Evolutionary conservation across 92 coral and sea anemone genomes (phyloP).

Genomic region (Chrysogorgia sp.): DNA sequence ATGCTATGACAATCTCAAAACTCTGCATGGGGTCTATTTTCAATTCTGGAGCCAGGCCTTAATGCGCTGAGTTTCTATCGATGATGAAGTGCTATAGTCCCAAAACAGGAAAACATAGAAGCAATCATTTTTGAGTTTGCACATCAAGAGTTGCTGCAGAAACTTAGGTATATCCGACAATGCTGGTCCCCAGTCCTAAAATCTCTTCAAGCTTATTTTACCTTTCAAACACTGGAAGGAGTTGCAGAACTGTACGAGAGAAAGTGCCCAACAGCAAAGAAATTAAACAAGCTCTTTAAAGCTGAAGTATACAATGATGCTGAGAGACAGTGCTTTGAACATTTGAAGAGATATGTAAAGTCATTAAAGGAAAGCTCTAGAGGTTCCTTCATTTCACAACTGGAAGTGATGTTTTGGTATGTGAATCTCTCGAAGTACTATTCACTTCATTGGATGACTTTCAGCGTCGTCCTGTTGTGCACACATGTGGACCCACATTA

Average conservation of each 20-base stretch:
- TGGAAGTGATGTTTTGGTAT: conserved; percentile 37
- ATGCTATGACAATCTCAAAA: no score
- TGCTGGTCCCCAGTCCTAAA: conserved; percentile 65
- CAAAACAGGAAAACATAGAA: conserved; percentile 54
- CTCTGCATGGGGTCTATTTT: no score
- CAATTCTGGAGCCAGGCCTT: no score
- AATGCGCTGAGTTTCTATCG: conserved; percentile 55
- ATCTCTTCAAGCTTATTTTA: conserved; percentile 31
- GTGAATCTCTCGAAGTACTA: not conserved
- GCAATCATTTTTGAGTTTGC: conserved; percentile 61
- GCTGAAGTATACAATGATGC: conserved; percentile 37
- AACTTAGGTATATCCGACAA: conserved; percentile 59
- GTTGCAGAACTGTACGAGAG: conserved; percentile 33
- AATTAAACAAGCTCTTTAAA: conserved; percentile 21
- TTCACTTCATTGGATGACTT: conserved; percentile 25
- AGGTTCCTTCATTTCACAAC: conserved; percentile 33
- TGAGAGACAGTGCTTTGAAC: conserved; percentile 31
- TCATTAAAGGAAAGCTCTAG: conserved; percentile 28
- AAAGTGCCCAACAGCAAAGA: conserved; percentile 43
- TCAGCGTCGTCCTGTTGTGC: conserved; percentile 31
- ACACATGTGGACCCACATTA: conserved; percentile 42
- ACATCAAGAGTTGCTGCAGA: conserved; percentile 70
- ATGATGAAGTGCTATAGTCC: conserved; percentile 53
- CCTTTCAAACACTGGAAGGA: conserved; percentile 41
- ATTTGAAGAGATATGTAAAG: conserved; percentile 39